Conservation (phyloP, 2,888 invertebrate genomes). For the Dromius quadrimaculatus region DNA sequence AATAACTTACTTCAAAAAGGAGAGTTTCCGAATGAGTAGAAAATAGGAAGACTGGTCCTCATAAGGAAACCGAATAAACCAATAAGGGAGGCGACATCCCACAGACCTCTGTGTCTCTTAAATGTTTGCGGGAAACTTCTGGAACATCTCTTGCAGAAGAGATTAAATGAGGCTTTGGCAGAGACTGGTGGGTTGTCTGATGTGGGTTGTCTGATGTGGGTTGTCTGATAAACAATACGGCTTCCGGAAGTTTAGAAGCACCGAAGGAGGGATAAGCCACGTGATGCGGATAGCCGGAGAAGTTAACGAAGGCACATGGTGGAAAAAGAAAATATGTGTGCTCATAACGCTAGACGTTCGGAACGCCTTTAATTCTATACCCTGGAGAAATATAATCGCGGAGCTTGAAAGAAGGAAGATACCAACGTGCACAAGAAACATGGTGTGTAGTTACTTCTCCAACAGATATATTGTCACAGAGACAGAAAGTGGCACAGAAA, state of each 20-base stretch:
- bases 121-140: neutral
- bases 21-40: neutral
- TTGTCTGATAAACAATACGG: constrained; percentile 46
- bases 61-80: neutral
- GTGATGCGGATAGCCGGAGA: too few relatives aligned
- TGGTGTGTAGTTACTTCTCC: neutral
- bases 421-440: neutral
- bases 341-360: neutral
- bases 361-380: neutral
- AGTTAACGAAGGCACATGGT: constrained; percentile 11
- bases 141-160: neutral
- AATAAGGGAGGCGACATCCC: too few relatives aligned
- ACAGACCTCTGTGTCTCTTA: neutral
- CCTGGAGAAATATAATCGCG: neutral
- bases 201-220: too few relatives aligned
- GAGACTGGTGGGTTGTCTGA: too few relatives aligned
- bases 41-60: neutral
- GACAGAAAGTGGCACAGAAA: neutral
- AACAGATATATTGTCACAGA: neutral
- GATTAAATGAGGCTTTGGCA: neutral
- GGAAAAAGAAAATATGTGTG: neutral
- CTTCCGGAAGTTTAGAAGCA: constrained; percentile 42
- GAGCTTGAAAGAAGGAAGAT: neutral
- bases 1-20: neutral
- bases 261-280: neutral